Conservation (phyloP, 2,888 invertebrate species). For the Himalopsyche kuldschensis region DNA sequence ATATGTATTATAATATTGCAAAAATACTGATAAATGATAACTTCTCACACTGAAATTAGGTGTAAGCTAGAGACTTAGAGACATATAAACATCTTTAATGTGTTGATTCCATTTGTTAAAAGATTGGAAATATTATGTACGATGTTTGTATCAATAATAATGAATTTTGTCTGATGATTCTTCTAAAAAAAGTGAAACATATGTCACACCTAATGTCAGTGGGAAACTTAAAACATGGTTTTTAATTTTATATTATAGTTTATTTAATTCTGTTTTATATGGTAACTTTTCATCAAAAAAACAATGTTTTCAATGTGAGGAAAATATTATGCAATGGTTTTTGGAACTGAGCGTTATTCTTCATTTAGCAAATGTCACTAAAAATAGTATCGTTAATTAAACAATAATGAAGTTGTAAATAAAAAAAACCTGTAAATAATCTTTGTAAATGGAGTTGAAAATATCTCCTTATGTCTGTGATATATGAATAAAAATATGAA, state of each 20-base stretch:
- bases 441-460: conserved; percentile 29
- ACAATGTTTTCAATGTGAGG: not conserved
- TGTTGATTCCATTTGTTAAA: too few relatives aligned
- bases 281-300: too few relatives aligned
- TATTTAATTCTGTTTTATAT: too few relatives aligned
- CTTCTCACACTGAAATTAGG: too few relatives aligned
- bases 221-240: not conserved
- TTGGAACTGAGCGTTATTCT: not conserved
- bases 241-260: not conserved
- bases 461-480: conserved; percentile 36
- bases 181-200: too few relatives aligned
- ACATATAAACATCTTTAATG: too few relatives aligned
- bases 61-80: too few relatives aligned
- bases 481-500: conserved; percentile 30
- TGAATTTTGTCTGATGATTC: too few relatives aligned
- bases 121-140: too few relatives aligned
- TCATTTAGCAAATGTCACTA: not conserved
- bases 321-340: not conserved
- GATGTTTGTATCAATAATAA: too few relatives aligned
- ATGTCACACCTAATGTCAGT: not conserved
- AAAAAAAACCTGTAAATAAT: conserved; percentile 29
- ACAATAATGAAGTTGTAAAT: not conserved
- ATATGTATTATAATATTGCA: too few relatives aligned
- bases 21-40: too few relatives aligned
- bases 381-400: not conserved